Base-by-base conservation (phyloP, 2,797 vertebrate species). In the Odontamblyopus lacepedii region DNA sequence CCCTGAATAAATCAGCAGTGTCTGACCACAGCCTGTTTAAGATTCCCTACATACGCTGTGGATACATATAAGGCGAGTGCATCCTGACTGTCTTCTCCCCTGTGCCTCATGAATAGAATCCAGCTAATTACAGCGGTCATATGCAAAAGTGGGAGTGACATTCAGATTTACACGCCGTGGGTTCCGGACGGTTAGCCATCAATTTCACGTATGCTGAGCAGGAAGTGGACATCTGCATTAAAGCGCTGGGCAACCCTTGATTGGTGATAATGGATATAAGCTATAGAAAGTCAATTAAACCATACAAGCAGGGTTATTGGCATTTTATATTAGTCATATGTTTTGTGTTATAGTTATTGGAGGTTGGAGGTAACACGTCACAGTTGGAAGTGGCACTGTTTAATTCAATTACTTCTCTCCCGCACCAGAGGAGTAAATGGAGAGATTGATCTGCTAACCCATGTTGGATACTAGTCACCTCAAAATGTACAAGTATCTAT, bases 141-240 rank as follows among this genome's bases (percentile, higher is more conserved):
- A 87, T 80, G 85, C 76, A 85, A 80, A 87, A 85, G 79, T 79
- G 76, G 80, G 84, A 87, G 87, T 86, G 82, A 81, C 82, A 87
- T 90, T 87, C 74, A 82, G 57, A 87, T 89, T 89, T 88, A 87
- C 71, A 57, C 74, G 82, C 65, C 30, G 65, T 57, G 61, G 75
- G 84, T 89, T 87, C 84, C 82, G 50, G 75, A 74, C 82, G 82
- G 87, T 90, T 91, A 82, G 77, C 74, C 85, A 85, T 82, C 87
- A 89, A 87, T 92, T 92, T 89, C 85, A 91, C 84, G 77, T 89
- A 74, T 83, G 81, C 74, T 85, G 85, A 87, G 86, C 86, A 90
- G 78, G 75, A 83, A 86, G 83, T 88, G 85, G 75, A 86, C 82
- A 71, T 90, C 67, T 70, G 70, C 65, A 82, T 86, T 83, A 86